Evolutionary conservation across 2,113 vertebrate species (phyloP), one percentile per base, ranked within the genome.

Genomic region (Ibidorhyncha struthersii): DNA sequence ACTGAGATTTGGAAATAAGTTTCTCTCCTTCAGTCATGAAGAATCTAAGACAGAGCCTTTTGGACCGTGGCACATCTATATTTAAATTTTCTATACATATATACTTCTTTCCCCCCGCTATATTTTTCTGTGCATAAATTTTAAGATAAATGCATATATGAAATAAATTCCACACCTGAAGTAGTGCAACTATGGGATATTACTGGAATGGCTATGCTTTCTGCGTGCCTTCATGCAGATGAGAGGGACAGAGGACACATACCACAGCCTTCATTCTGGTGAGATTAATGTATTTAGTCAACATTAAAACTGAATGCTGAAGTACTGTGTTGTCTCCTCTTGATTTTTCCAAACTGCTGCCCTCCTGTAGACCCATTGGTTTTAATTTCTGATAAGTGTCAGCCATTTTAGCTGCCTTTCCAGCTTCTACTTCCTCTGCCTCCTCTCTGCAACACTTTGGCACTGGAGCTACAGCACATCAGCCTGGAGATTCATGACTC

Each of bases 61-160:
- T 76, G 43, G 41, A 52, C 10, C 5, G 2, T 34, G 36, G 7
- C 9, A 66, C 22, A 55, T 62, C 14, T 70, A 6, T 62, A 25
- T 90, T 76, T 90, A 70, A 11, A 30, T 86, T 82, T 95, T 83
- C 13, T 63, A 26, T 80, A 53, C 17, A 2, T 52, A 13, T 8
- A 4, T 72, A 25, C 18, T 18, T 41, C 16, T 17, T 18, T 8
- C 3, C 0, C 0, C 9, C 5, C 6, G 5, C 23, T 36, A 9
- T 56, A 34, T 79, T 71, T 90, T 85, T 72, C 11, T 90, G 32
- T 61, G 49, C 12, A 29, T 40, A 52, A 21, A 17, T 90, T 74
- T 88, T 67, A 59, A 70, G 63, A 30, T 88, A 36, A 70, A 38
- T 62, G 14, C 22, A 36, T 90, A 9, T n/a, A 67, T 92, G 14